These are phyloP conservation scores for Neodiprion lecontei DNA, from an alignment of 1,140 invertebrate species.

Conservation along the genomic window DNA sequence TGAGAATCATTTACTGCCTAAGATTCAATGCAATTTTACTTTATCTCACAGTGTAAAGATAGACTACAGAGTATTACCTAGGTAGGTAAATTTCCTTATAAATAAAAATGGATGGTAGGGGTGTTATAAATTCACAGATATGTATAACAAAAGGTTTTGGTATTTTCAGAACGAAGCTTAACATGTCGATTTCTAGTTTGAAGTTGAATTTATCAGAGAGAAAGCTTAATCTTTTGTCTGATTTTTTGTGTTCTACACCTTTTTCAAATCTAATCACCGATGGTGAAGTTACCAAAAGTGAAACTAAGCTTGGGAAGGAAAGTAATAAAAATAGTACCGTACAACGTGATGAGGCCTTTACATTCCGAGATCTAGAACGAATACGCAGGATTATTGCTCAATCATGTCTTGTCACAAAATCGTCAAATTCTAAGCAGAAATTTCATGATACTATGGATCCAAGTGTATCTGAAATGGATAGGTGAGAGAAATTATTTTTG, in stretches of 20 bases:
- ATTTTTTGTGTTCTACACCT: conserved; percentile 75
- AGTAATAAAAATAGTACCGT: conserved; percentile 43
- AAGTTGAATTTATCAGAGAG: conserved; percentile 83
- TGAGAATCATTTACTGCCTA: conserved; percentile 78
- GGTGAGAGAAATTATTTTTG: background rate
- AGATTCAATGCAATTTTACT: conserved; percentile 72
- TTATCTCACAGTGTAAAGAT: conserved; percentile 80
- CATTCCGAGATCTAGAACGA: background rate
- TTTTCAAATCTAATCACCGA: conserved; percentile 54
- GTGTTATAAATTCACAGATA: conserved; percentile 12
- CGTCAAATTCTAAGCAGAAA: background rate
- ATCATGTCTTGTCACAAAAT: background rate
- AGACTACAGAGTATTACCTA: conserved; percentile 76
- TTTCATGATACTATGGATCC: background rate
- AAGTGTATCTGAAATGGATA: background rate
- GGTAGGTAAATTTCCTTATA: conserved; percentile 54
- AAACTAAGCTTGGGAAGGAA: conserved; percentile 45
- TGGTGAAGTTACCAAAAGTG: conserved; percentile 47
- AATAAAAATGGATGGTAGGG: conserved; percentile 16
- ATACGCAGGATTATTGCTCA: background rate
- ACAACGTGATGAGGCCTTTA: conserved; percentile 44
- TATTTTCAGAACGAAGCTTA: conserved; percentile 76
- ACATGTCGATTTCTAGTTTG: conserved; percentile 73
- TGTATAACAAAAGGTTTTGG: conserved; percentile 26
- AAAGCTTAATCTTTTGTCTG: conserved; percentile 70